Conservation (phyloP, 2,888 invertebrate species). For the Pristionchus exspectatus region DNA sequence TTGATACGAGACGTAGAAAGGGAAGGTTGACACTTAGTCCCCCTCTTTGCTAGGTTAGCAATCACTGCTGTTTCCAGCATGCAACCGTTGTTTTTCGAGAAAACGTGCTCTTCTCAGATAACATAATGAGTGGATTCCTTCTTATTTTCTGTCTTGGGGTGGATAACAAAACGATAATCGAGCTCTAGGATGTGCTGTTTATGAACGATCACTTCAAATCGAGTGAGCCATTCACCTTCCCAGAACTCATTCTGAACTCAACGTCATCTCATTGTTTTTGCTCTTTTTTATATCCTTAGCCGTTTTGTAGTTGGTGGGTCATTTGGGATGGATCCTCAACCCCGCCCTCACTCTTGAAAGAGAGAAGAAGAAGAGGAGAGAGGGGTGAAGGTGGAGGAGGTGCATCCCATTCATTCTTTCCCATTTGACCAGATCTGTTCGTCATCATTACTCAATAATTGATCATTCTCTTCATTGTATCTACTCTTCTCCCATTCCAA, state of each 20-base stretch:
- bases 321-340: constrained; percentile 15
- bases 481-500: background rate
- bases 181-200: background rate
- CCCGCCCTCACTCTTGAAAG: background rate
- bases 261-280: background rate
- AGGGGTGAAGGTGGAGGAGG: background rate
- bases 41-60: background rate
- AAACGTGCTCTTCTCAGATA: background rate
- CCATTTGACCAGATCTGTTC: background rate
- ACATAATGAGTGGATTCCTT: background rate
- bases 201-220: background rate
- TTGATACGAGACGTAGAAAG: background rate
- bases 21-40: background rate
- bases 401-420: background rate
- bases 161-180: constrained; percentile 35
- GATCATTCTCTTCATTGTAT: background rate
- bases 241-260: background rate
- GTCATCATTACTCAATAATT: constrained; percentile 18
- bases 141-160: background rate
- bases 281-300: background rate
- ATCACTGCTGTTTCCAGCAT: background rate
- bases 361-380: background rate
- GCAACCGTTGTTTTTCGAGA: background rate
- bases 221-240: background rate
- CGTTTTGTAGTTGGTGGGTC: background rate